phyloP scores from a whole-genome alignment of 2,888 invertebrate species.

The Rhamnusium bicolor region DNA sequence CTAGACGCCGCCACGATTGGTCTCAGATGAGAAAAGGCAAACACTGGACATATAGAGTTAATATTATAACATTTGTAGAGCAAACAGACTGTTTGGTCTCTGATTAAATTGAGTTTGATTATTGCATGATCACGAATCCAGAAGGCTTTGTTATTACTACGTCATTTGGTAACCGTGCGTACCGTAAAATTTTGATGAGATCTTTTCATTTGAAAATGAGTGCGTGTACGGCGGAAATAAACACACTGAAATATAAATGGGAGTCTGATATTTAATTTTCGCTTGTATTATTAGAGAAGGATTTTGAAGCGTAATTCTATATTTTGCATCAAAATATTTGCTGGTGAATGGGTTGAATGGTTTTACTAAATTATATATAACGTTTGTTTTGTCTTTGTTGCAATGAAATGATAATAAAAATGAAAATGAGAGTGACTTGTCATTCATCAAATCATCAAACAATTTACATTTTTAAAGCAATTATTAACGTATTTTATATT shows the following conservation, averaged over 20 bases:
- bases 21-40: constrained; percentile 63
- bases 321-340: background rate
- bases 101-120: constrained; percentile 65
- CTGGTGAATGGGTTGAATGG: no score
- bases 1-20: constrained; percentile 56
- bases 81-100: constrained; percentile 63
- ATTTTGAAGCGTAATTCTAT: background rate
- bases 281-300: background rate
- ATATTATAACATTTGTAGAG: constrained; percentile 65
- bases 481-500: no score
- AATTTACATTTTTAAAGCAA: no score
- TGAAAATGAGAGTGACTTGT: no score
- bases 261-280: constrained; percentile 18
- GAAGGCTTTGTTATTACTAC: constrained; percentile 47
- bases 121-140: constrained; percentile 61
- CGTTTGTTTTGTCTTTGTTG: no score
- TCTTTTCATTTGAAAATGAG: constrained; percentile 40
- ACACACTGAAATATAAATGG: constrained; percentile 20
- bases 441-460: no score
- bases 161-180: constrained; percentile 41
- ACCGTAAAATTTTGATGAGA: constrained; percentile 42
- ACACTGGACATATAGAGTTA: constrained; percentile 65
- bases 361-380: no score
- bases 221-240: constrained; percentile 9
- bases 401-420: no score